Evolutionary conservation across 2,113 vertebrate species (phyloP), one percentile per base, ranked within the genome.

Genomic region (Myrmecobius fasciatus): DNA sequence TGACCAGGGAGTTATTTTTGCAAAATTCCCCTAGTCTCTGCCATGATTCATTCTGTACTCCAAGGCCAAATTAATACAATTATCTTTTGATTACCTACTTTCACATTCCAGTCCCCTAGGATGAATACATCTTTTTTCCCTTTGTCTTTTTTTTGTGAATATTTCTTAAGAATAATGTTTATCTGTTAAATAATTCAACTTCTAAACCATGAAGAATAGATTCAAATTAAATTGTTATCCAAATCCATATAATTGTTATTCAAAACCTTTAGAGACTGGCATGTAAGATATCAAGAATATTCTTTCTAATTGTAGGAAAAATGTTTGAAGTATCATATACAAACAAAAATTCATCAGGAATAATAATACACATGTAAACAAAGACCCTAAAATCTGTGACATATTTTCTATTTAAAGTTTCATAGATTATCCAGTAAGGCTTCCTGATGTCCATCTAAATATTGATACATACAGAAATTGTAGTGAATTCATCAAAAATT

Each of bases 261-360:
- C 36, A 43, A 83, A 43, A 83, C 20, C 67, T 83, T 83, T 6
- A 43, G 36, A 83, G 36, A 83, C 0, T 75, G 67, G 14, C 5
- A 83, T 83, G 22, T 43, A 83, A n/a, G 67, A 43, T 83, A 83
- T 83, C 67, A 83, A 83, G 67, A 83, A 83, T 75, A n/a, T 83
- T 83, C 94, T 91, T 96, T 43, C 48, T 93, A 2, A 93, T 95
- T 96, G 93, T 90, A 36, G 89, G 49, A 88, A 91, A 93, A 94
- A 36, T 75, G 93, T 53, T 49, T 95, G 12, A 53, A 96, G 24
- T 89, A 43, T 95, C 94, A 91, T 53, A 48, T 14, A 91, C 92
- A 46, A 52, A 92, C 31, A 49, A 22, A 94, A 95, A 54, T 94
- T 92, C 91, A 97, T 91, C 28, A 94, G 47, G 25, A 83, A 43